These are phyloP conservation scores for Nemopilema nomurai DNA, from an alignment of 30 jellyfish, hydroid and myxozoan species.

Conservation along the genomic window DNA sequence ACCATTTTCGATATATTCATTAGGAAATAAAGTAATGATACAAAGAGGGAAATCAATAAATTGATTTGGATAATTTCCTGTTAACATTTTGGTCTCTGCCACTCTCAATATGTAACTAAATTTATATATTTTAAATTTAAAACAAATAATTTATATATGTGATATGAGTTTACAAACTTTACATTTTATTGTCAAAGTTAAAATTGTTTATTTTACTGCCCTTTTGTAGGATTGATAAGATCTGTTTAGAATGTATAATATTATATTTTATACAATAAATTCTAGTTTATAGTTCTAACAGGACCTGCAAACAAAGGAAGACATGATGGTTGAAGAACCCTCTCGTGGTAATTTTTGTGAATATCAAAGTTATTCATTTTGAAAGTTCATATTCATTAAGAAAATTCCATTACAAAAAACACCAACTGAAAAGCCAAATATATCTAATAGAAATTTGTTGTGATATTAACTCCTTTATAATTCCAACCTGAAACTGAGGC, in stretches of 20 bases:
- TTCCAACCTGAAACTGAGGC: background rate
- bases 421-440: background rate
- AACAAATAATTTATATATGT: background rate
- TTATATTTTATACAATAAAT: background rate
- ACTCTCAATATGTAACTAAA: too few relatives aligned
- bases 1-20: background rate
- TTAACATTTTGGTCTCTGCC: too few relatives aligned
- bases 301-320: background rate
- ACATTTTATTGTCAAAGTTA: too few relatives aligned
- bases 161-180: too few relatives aligned
- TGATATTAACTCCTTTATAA: background rate
- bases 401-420: background rate
- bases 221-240: background rate
- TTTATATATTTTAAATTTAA: background rate
- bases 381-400: too few relatives aligned
- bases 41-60: background rate
- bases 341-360: background rate
- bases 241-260: background rate
- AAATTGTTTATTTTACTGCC: background rate
- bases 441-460: background rate
- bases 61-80: background rate
- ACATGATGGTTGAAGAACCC: background rate
- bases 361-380: background rate
- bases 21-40: background rate
- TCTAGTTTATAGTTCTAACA: background rate